Evolutionary conservation across 2,113 vertebrate species (phyloP).

Genomic region (Sapajus apella): DNA sequence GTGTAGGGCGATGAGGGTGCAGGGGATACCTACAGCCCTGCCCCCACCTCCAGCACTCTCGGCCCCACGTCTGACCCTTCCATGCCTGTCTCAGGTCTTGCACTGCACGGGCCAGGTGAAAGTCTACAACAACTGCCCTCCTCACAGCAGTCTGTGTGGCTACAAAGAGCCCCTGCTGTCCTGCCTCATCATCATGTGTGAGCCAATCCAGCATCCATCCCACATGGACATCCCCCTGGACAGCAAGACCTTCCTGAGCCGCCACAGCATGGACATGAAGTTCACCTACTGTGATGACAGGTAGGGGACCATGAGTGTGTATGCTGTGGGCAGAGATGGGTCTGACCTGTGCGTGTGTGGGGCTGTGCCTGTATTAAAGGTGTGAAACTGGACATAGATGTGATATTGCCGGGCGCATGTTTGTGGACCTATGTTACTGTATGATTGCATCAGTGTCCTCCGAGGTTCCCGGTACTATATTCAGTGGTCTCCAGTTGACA

Average conservation of each 20-base stretch:
- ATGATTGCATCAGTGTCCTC: background rate
- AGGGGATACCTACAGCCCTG: background rate
- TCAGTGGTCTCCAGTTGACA: background rate
- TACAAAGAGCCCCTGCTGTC: conserved; percentile 92
- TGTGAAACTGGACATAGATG: rapidly evolving
- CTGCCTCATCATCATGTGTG: conserved; percentile 94
- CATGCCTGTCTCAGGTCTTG: conserved; percentile 87
- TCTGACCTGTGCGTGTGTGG: rapidly evolving
- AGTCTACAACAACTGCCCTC: conserved; percentile 85
- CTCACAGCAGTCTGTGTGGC: conserved; percentile 87
- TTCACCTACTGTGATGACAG: conserved; percentile 97
- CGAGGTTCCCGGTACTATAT: background rate
- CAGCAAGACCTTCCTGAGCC: conserved; percentile 95
- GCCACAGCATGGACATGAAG: conserved; percentile 98
- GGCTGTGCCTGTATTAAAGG: background rate
- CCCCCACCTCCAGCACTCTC: rapidly evolving
- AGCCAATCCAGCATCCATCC: conserved; percentile 95
- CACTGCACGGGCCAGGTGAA: conserved; percentile 94
- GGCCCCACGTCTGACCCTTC: background rate
- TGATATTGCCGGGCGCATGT: too few relatives aligned
- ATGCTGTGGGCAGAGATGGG: background rate
- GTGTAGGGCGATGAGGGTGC: rapidly evolving
- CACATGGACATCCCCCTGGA: conserved; percentile 94
- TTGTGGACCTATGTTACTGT: background rate
- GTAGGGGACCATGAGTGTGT: conserved; percentile 71